phyloP scores from a whole-genome alignment of 2,888 invertebrate species.

The Meiosimyza platycephala region DNA sequence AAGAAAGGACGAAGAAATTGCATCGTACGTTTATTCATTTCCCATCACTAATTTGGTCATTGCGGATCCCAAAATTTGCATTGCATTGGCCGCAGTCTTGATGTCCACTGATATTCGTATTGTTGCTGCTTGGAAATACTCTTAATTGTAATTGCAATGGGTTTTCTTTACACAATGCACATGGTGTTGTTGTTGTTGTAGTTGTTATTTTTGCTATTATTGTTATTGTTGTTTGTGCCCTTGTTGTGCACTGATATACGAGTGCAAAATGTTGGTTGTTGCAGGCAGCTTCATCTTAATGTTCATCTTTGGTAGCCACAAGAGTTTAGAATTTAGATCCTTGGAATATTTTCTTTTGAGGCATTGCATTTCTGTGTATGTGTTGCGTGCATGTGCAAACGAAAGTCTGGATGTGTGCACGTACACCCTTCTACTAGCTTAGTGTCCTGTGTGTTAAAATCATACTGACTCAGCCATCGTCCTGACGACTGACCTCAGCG shows the following conservation, averaged over 20 bases:
- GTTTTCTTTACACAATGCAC: slow-evolving; percentile 7
- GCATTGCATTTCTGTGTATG: neutral
- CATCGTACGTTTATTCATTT: slow-evolving; percentile 1
- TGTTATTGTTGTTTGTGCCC: slow-evolving; percentile 5
- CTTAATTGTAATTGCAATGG: slow-evolving; percentile 25
- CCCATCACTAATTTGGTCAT: slow-evolving; percentile 22
- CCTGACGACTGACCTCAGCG: neutral
- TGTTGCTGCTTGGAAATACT: neutral
- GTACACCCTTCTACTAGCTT: neutral
- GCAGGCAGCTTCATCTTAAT: slow-evolving; percentile 23
- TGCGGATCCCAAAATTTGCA: slow-evolving; percentile 23
- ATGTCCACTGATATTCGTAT: too few relatives aligned
- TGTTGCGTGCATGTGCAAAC: neutral
- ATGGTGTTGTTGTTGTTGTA: neutral
- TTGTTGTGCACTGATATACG: neutral
- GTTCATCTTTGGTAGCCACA: slow-evolving; percentile 29
- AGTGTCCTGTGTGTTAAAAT: neutral
- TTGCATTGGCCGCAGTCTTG: slow-evolving; percentile 9
- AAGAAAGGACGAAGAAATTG: slow-evolving; percentile 14
- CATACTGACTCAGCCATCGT: neutral
- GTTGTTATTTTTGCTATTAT: neutral
- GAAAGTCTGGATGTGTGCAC: neutral
- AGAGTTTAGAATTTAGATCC: slow-evolving; percentile 16
- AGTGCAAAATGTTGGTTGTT: neutral
- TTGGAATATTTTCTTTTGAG: slow-evolving; percentile 15